Base-by-base conservation (phyloP, 2,797 vertebrate species). In the Ctenochaetus hawaiiensis region DNA sequence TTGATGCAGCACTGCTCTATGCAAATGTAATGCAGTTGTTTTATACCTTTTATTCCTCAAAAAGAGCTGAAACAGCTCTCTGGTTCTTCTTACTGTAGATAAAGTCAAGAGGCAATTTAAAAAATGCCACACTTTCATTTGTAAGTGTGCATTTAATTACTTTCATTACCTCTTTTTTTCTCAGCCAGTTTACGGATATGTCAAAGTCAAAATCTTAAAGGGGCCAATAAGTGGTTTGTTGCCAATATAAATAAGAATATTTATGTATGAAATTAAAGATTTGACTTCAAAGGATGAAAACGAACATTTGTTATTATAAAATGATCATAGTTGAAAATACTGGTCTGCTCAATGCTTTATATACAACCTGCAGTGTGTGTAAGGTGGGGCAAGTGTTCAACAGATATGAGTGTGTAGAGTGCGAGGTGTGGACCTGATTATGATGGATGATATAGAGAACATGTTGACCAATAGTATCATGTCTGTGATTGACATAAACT, bases 1-100 rank as follows among this genome's bases (percentile, higher is more conserved):
- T 61, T 37, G 65, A 62, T 87, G 67, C 76, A 59, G 68, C 20
- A 34, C 73, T 51, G 59, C 68, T 68, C 4, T 23, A 49, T 74
- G 67, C n/a, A 54, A 67, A 82, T 81, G 30, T 9, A 47, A 66
- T 59, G 22, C 72, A 67, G 30, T 58, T 64, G 41, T 57, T 81
- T 72, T 44, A 17, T 66, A 45, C 18, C 30, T 69, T 58, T 72
- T 16, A 65, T 69, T 67, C 54, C 44, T 54, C 2, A 51, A 26
- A 63, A 18, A 60, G 17, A 54, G 49, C 77, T 76, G 67, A 86
- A 79, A 56, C 72, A 71, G 51, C 68, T 62, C 48, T 72, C 67
- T 72, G 72, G 14, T 52, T 68, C 63, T 47, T 16, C 23, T 77
- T 34, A 34, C 30, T 34, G 30, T 5, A 72, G 54, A 76, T 75